Base-by-base conservation (phyloP, 1,140 invertebrate genomes). In the Papilio aristodemus region DNA sequence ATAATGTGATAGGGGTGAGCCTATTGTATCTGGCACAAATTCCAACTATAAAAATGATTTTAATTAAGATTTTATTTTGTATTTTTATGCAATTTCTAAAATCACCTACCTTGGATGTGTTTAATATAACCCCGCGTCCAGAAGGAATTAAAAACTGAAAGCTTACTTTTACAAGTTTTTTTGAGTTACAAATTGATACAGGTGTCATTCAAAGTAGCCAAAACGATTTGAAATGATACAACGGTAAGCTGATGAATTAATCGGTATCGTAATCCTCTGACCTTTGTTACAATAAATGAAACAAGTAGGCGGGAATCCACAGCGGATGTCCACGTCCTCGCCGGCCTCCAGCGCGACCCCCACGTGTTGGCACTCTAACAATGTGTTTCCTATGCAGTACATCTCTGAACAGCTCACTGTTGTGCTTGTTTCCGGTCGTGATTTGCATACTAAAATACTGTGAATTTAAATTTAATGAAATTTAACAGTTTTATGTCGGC, bases 311-410 rank as follows among this genome's bases (percentile, higher is more conserved):
- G 22, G 27, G 27, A 3, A 1, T 54, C 22, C 9, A 22, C 17
- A 19, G 9, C 46, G 46, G 46, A 54, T 54, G 46, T 54, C 10
- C 19, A 10, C 43, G 14, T 4, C 43, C 8, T 17, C 46, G 19
- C 17, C 46, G 46, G 17, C 46, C 46, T 54, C 19, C 22, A 54
- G 46, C 22, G 10, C 9, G 17, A 22, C 46, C 17, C 10, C 43
- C 2, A 54, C 46, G 46, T 54, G 46, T 22, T 9, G 46, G 46
- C 19, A 54, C 38, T 54, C 46, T 25, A 54, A 54, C 46, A 22
- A 54, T 54, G 9, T 54, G 46, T 19, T 54, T 54, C 46, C 46
- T 22, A 54, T 54, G 17, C 19, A 3, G 27, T 32, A 54, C 46
- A 54, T 22, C 46, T 54, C 46, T 54, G 46, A 54, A 54, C 19